These are phyloP conservation scores for Zenarchopterus dispar DNA, from an alignment of 2,797 vertebrate genomes.

Conservation along the genomic window DNA sequence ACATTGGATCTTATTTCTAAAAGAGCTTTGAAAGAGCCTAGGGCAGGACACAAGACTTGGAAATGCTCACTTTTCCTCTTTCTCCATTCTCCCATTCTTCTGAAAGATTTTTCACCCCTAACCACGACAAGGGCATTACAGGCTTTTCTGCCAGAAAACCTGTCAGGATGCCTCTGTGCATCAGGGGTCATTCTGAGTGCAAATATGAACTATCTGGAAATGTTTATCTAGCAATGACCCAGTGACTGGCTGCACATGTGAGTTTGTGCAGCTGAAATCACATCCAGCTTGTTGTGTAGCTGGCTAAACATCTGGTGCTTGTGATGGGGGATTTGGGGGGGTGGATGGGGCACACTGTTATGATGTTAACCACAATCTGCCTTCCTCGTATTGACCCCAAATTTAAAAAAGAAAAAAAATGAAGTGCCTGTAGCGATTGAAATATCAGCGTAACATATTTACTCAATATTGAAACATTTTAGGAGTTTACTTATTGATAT, in stretches of 20 bases:
- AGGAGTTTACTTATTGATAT: too few species aligned
- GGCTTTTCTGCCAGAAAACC: conserved; percentile 4
- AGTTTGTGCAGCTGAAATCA: conserved; percentile 55
- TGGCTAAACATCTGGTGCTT: conserved; percentile 51
- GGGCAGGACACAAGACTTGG: too few species aligned
- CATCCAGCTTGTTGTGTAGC: conserved; percentile 17
- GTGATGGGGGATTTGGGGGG: conserved; percentile 49
- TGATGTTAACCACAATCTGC: conserved; percentile 33
- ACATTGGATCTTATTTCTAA: too few species aligned
- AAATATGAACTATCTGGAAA: conserved; percentile 57
- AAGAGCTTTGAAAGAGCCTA: too few species aligned
- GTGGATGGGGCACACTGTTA: conserved; percentile 35
- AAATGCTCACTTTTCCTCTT: too few species aligned
- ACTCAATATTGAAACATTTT: too few species aligned
- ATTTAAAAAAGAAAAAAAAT: too few species aligned
- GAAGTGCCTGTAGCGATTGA: too few species aligned
- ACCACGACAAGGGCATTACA: conserved; percentile 22
- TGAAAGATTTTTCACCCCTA: too few species aligned
- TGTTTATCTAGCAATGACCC: conserved; percentile 64
- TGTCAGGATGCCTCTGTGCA: conserved; percentile 10
- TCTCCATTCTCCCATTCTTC: too few species aligned
- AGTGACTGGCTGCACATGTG: conserved; percentile 55
- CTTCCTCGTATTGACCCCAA: background rate
- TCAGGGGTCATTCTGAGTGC: conserved; percentile 53
- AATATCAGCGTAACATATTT: too few species aligned